Evolutionary conservation across 2,113 vertebrate species (phyloP).

Genomic region (Sciurus niger): DNA sequence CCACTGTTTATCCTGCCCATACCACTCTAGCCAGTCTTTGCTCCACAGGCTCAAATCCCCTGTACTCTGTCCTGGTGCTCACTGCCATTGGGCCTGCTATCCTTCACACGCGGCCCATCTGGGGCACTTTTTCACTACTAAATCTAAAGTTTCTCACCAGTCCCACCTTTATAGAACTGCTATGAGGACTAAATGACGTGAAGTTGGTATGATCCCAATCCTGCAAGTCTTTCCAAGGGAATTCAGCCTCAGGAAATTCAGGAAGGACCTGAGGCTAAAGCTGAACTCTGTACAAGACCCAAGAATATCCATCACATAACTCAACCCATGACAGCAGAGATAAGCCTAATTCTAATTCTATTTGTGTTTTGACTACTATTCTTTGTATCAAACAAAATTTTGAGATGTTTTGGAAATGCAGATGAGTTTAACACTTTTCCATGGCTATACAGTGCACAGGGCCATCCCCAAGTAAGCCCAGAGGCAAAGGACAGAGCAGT

Average conservation of each 20-base stretch:
- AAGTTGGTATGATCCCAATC: not conserved
- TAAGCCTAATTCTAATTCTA: not conserved
- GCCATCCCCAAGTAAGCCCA: no score
- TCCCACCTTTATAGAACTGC: not conserved
- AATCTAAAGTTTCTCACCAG: not conserved
- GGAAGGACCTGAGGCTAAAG: not conserved
- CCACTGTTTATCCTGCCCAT: no score
- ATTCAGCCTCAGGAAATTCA: not conserved
- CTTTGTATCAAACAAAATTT: no score
- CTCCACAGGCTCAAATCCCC: no score
- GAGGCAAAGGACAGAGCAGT: not conserved
- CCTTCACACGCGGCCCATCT: not conserved
- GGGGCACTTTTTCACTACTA: not conserved
- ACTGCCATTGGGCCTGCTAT: not conserved
- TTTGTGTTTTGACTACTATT: fast-evolving
- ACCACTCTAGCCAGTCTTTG: fast-evolving
- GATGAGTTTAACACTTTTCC: not conserved
- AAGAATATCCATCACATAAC: not conserved
- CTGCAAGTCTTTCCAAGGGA: fast-evolving
- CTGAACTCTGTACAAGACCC: not conserved
- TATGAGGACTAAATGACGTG: fast-evolving
- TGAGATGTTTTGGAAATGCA: not conserved
- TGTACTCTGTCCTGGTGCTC: not conserved
- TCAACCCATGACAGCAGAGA: not conserved
- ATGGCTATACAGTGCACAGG: not conserved